phyloP scores from a whole-genome alignment of 2,797 vertebrate genomes.

The Sebastes goodei region DNA sequence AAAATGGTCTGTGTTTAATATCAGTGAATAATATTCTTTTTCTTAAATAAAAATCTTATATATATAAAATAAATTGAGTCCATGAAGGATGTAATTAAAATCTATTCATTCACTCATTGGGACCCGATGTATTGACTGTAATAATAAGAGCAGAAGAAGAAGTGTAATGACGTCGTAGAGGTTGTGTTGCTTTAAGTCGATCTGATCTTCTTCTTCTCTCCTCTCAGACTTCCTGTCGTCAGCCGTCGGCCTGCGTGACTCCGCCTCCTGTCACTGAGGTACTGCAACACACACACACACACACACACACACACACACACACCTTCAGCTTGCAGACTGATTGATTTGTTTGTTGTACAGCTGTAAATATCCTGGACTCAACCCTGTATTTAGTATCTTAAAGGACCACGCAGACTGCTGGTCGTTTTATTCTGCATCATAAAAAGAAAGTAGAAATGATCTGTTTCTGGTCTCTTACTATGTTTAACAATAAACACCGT shows the following conservation, averaged over 20 bases:
- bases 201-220: slow-evolving; percentile 1
- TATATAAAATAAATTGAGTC: background rate
- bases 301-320: background rate
- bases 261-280: slow-evolving; percentile 16
- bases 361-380: background rate
- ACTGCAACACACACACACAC: background rate
- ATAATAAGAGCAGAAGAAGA: background rate
- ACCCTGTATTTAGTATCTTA: too few species aligned
- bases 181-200: too few species aligned
- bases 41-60: too few species aligned
- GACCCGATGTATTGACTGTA: background rate
- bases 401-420: too few species aligned
- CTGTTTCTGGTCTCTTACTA: too few species aligned
- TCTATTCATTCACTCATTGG: too few species aligned
- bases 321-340: background rate
- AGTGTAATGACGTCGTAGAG: too few species aligned
- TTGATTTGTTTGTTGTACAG: background rate
- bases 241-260: background rate
- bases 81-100: background rate
- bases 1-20: too few species aligned
- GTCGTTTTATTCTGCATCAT: too few species aligned
- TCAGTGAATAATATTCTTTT: too few species aligned
- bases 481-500: too few species aligned
- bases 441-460: too few species aligned
- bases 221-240: slow-evolving; percentile 22